Conservation (phyloP, 53 echinoderm and acorn worm species). For the Astropecten irregularis region DNA sequence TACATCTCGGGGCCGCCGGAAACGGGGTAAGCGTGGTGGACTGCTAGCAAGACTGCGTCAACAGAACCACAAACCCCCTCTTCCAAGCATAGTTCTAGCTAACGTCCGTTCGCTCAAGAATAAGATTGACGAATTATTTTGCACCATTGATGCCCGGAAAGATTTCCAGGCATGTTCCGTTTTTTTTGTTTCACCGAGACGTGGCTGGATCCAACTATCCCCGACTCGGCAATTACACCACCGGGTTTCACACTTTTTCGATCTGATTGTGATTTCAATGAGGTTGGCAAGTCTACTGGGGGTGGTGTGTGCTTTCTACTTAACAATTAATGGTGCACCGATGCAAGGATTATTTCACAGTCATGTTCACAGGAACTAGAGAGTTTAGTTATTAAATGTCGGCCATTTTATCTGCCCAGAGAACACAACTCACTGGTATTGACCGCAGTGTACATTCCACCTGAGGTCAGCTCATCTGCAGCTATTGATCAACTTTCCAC, state of each 20-base stretch:
- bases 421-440: neutral
- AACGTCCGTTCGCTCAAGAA: conserved; percentile 44
- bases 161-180: conserved; percentile 52
- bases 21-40: conserved; percentile 62
- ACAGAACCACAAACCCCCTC: conserved; percentile 37
- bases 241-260: conserved; percentile 42
- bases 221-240: conserved; percentile 18
- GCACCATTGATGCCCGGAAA: conserved; percentile 4
- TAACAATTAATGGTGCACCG: conserved; percentile 31
- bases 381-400: conserved; percentile 47
- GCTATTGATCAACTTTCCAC: neutral
- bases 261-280: conserved; percentile 16
- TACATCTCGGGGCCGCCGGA: neutral
- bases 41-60: neutral
- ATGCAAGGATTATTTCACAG: conserved; percentile 15
- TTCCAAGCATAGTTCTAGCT: conserved; percentile 63
- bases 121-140: conserved; percentile 55
- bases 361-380: conserved; percentile 43
- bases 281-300: conserved; percentile 46
- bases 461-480: conserved; percentile 3
- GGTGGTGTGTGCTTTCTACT: conserved; percentile 41
- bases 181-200: conserved; percentile 65
- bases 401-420: conserved; percentile 46
- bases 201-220: conserved; percentile 60
- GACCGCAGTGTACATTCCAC: conserved; percentile 30